A percentile compares a stretch with the other conserved stretches of the same genome.
phyloP scores from a whole-genome alignment of 2,888 invertebrate species.

The Spialia ferax region DNA sequence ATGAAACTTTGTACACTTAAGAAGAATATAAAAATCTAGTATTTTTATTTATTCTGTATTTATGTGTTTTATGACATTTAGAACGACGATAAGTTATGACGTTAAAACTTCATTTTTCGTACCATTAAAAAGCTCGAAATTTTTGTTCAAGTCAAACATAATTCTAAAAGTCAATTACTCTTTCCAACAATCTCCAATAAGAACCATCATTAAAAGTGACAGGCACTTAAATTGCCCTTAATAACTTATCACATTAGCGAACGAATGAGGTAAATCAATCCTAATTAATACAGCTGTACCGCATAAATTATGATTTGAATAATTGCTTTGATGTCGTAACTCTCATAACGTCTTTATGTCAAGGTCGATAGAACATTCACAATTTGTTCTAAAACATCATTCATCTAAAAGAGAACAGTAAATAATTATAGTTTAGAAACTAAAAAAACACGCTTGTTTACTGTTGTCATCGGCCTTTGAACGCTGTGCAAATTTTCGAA shows the following conservation, averaged over 20 bases:
- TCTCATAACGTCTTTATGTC: conserved; percentile 32
- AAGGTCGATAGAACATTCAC: conserved; percentile 7
- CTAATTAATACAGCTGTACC: neutral
- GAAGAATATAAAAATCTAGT: no score
- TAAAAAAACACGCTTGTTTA: no score
- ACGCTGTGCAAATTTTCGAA: no score
- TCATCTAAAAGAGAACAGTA: no score
- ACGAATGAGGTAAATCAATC: conserved; percentile 5
- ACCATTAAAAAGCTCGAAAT: no score
- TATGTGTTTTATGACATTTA: neutral
- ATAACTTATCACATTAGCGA: neutral
- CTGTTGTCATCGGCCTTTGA: no score
- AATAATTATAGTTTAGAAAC: no score
- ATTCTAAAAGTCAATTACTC: no score
- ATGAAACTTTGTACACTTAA: no score
- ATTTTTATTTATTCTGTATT: no score
- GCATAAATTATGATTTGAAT: conserved; percentile 17
- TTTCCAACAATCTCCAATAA: neutral
- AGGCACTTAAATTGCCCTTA: neutral
- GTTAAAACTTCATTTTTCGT: no score
- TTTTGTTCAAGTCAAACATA: no score
- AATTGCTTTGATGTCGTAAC: conserved; percentile 31
- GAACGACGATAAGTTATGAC: neutral
- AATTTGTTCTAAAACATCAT: neutral
- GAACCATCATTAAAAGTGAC: neutral